Evolutionary conservation across 2,888 invertebrate species (phyloP), one percentile per base, ranked within the genome.

Genomic region (Artemia sinica): DNA sequence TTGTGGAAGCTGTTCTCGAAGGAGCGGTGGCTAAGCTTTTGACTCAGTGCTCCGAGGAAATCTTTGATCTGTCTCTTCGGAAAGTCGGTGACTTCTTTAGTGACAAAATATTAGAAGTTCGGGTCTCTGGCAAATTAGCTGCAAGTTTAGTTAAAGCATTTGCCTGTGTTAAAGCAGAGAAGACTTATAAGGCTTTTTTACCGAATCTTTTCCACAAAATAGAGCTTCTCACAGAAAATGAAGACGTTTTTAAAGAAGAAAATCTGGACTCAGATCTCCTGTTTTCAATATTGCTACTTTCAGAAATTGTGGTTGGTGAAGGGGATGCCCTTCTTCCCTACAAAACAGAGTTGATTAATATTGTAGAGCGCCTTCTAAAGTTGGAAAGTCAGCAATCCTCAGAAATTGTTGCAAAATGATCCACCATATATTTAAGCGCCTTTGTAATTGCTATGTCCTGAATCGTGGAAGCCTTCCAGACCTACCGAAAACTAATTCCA

Each of bases 241-340:
- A 86, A 14, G 86, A 88, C 63, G 78, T 84, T 52, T 75, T 83
- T 18, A 84, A 83, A 68, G 88, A 89, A 69, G 90, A 91, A 75
- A 85, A 85, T 73, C 80, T 89, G 8, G 88, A 90, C 72, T 84
- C 87, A 72, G 87, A 88, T 73, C 80, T 92, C 52, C 79, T 89
- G 2, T 91, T 90, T 78, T 84, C 88, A 74, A 77, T 92, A 69
- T 82, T 87, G 0, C 77, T 92, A 58, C 78, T 92, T 13, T 84
- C 86, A 72, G 85, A 88, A 77, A 73, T 72, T 14, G 83, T 87
- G 2, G 82, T 85, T 73, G 85, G 86, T 70, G 82, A 84, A 69
- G 86, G 87, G 7, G 77, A 79, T 1, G 82, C 83, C 68, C 76
- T 90, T 49, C 72, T 88, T 49, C 82, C 83, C 14, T 86, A 89